Evolutionary conservation across 1,140 invertebrate genomes (phyloP).

Genomic region (Drosophila auraria): DNA sequence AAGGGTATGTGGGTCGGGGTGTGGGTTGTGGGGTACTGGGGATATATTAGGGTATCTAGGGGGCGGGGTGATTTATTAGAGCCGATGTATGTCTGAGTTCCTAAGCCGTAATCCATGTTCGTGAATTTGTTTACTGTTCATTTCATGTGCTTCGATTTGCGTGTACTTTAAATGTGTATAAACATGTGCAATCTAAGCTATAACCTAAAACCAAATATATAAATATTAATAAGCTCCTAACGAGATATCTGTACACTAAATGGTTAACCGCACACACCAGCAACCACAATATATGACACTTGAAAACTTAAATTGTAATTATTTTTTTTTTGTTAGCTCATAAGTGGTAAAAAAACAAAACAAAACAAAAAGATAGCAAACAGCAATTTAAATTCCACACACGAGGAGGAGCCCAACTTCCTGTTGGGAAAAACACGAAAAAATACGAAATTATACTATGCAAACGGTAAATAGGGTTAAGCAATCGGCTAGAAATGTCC

Average conservation of each 20-base stretch:
- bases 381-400: constrained; percentile 21
- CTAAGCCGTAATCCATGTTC: constrained; percentile 81
- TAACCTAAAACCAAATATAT: constrained; percentile 53
- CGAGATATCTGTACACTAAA: constrained; percentile 50
- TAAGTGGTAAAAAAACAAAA: constrained; percentile 48
- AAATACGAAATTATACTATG: constrained; percentile 13
- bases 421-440: background rate
- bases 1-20: background rate
- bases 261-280: constrained; percentile 50
- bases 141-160: constrained; percentile 81
- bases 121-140: constrained; percentile 82
- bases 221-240: constrained; percentile 41
- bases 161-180: constrained; percentile 82
- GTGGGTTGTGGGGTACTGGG: background rate
- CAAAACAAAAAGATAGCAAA: constrained; percentile 18
- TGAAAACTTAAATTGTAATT: constrained; percentile 62
- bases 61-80: constrained; percentile 43
- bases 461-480: constrained; percentile 39
- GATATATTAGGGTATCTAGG: background rate
- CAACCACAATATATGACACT: constrained; percentile 44
- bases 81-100: constrained; percentile 81
- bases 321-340: constrained; percentile 68
- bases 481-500: constrained; percentile 54
- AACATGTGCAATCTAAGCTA: constrained; percentile 68
- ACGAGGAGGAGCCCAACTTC: constrained; percentile 1